phyloP scores from a whole-genome alignment of 2,797 vertebrate genomes.

The Leucoraja ocellata region DNA sequence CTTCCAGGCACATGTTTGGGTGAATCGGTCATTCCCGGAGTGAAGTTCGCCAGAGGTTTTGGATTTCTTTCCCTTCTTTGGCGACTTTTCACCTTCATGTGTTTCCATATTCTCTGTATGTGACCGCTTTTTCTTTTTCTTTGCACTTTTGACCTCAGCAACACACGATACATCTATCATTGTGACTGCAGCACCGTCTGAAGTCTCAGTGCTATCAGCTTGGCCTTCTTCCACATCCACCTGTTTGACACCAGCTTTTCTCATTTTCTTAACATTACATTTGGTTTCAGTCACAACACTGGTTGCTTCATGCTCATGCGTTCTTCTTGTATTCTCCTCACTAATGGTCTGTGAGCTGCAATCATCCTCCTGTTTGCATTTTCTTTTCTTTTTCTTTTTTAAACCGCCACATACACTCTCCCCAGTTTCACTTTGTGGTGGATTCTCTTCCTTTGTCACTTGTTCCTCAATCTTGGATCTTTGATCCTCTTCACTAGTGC shows the following conservation, averaged over 20 bases:
- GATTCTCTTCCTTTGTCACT: neutral
- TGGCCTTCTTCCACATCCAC: neutral
- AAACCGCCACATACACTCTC: neutral
- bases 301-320: neutral
- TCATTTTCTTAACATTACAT: neutral
- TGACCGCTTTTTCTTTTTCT: neutral
- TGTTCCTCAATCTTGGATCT: neutral
- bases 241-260: no score
- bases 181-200: neutral
- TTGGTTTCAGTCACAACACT: neutral
- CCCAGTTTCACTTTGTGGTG: neutral
- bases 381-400: constrained; percentile 27
- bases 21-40: neutral
- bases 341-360: neutral
- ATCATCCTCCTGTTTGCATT: neutral
- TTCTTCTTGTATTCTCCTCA: neutral
- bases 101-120: neutral
- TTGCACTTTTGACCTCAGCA: neutral
- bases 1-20: neutral
- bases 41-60: neutral
- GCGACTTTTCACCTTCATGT: constrained; percentile 38
- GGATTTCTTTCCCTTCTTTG: neutral
- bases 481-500: neutral
- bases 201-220: neutral
- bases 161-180: neutral